These are phyloP conservation scores for Neofelis nebulosa DNA, from an alignment of 2,113 vertebrate genomes.

Conservation along the genomic window DNA sequence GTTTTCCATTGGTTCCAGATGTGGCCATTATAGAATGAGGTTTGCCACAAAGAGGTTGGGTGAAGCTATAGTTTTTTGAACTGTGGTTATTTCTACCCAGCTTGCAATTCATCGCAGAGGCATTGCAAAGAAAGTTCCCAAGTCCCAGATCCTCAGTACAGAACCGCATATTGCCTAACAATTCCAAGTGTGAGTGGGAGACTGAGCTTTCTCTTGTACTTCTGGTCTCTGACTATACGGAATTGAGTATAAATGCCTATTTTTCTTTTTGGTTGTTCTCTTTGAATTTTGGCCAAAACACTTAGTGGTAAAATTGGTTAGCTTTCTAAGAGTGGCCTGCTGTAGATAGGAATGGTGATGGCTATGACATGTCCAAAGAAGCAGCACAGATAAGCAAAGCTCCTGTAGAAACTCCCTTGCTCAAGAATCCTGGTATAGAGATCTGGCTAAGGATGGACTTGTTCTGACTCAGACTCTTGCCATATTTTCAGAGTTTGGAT, in stretches of 20 bases:
- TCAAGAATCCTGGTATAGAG: background rate
- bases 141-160: background rate
- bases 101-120: background rate
- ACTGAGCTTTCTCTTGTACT: background rate
- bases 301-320: background rate
- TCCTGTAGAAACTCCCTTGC: background rate
- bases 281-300: conserved; percentile 20
- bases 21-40: background rate
- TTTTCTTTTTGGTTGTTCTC: conserved; percentile 16
- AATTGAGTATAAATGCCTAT: background rate
- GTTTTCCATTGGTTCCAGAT: background rate
- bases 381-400: background rate
- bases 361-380: background rate
- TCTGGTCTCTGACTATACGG: background rate
- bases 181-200: background rate
- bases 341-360: background rate
- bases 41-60: background rate
- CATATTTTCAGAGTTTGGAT: background rate
- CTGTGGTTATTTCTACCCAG: background rate
- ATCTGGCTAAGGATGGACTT: background rate
- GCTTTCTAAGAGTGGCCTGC: background rate
- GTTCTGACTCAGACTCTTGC: background rate
- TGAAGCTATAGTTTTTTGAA: conserved; percentile 1
- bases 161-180: background rate
- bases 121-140: background rate